phyloP scores from a whole-genome alignment of 2,797 vertebrate genomes.

The Anolis apletophallus region DNA sequence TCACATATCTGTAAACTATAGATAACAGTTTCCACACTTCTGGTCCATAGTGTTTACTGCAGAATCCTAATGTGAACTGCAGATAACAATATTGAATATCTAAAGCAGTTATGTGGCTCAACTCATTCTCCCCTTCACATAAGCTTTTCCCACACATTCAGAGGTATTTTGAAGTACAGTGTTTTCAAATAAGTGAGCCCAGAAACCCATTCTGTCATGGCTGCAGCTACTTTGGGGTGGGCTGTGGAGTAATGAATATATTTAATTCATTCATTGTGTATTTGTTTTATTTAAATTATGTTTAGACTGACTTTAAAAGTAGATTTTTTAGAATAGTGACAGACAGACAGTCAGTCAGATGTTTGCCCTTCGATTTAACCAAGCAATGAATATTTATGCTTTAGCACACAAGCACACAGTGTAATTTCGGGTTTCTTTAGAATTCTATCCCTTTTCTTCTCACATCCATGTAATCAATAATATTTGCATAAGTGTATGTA shows the following conservation, averaged over 20 bases:
- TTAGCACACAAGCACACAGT: neutral
- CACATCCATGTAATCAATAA: neutral
- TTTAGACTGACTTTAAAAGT: neutral
- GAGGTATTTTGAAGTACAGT: neutral
- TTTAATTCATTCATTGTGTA: neutral
- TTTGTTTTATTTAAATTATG: neutral
- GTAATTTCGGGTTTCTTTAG: neutral
- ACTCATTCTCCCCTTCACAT: neutral
- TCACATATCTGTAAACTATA: conserved; percentile 2
- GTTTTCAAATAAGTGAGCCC: conserved; percentile 2
- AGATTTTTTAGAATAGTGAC: neutral
- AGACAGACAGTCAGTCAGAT: neutral
- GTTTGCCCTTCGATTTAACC: neutral
- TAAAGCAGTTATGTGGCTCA: conserved; percentile 5
- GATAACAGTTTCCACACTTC: conserved; percentile 16
- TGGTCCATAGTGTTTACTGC: conserved; percentile 6
- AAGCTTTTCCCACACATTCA: neutral
- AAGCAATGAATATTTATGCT: neutral
- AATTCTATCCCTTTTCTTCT: neutral
- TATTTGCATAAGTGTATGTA: neutral
- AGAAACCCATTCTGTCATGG: neutral
- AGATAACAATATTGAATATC: neutral
- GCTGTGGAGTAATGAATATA: neutral
- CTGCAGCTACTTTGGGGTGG: neutral
- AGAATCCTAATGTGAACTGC: conserved; percentile 22